Percentiles rank a stretch among this genome's conserved stretches.
phyloP scores from a whole-genome alignment of 2,888 invertebrate genomes.

The Callyntrura guangdongensis region DNA sequence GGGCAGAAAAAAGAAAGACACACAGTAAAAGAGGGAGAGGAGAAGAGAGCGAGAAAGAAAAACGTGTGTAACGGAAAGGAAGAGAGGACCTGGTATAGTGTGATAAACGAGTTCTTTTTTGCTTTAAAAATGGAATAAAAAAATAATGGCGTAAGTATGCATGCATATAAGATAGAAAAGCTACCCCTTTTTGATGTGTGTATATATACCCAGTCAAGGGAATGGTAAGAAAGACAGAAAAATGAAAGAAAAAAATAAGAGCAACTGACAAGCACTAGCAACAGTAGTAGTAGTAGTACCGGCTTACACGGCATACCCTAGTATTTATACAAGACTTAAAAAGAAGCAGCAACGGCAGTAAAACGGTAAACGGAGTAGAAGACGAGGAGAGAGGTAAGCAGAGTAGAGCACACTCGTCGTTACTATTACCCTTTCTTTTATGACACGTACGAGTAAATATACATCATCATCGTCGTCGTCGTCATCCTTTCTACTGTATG shows the following conservation, averaged over 20 bases:
- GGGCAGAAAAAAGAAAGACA: background rate
- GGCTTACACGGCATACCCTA: too few species aligned
- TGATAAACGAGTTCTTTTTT: conserved; percentile 62
- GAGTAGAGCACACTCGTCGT: background rate
- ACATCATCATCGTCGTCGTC: background rate
- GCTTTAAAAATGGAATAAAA: conserved; percentile 60
- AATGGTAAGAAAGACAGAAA: conserved; percentile 10
- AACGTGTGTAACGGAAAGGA: background rate
- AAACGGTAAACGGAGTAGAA: background rate
- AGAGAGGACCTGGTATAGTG: conserved; percentile 39
- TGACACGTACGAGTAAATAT: background rate
- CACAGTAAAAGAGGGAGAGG: background rate
- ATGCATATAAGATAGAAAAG: background rate
- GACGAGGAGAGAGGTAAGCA: background rate
- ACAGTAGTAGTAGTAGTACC: background rate
- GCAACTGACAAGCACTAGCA: background rate
- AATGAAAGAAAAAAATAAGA: conserved; percentile 24
- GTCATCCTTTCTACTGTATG: background rate
- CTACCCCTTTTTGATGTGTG: too few species aligned
- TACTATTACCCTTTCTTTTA: too few species aligned
- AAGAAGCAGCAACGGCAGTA: background rate
- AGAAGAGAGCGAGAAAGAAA: background rate
- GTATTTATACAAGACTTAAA: conserved; percentile 1
- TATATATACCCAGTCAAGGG: background rate
- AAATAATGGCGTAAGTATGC: conserved; percentile 38